Percentiles rank a stretch among this genome's conserved stretches.
Evolutionary conservation across 2,888 invertebrate species (phyloP).

Genomic region (Piscicola geometra): DNA sequence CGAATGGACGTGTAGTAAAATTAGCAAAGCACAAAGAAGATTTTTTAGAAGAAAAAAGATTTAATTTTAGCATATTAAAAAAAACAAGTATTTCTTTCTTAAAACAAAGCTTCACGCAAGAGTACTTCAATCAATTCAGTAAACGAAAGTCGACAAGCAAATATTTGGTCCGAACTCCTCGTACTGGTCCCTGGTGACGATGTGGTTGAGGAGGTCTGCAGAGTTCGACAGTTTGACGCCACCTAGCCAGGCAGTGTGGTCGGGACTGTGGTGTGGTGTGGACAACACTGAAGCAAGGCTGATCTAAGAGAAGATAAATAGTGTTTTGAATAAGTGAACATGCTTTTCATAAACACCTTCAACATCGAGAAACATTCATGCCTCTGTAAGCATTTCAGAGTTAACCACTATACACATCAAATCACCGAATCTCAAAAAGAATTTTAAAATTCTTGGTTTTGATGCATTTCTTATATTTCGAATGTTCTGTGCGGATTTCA

Average conservation of each 20-base stretch:
- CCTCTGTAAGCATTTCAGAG: neutral
- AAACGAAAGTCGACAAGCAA: constrained; percentile 47
- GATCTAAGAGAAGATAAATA: no score
- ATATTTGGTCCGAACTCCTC: constrained; percentile 74
- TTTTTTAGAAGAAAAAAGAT: no score
- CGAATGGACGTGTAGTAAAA: no score
- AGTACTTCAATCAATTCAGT: constrained; percentile 33
- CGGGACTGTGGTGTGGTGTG: constrained; percentile 63
- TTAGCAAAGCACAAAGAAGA: no score
- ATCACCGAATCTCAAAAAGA: neutral
- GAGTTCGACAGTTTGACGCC: constrained; percentile 72
- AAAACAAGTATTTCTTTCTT: constrained; percentile 5
- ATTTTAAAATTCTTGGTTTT: no score
- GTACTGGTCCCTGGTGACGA: constrained; percentile 78
- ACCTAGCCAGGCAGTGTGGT: constrained; percentile 82
- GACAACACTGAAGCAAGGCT: constrained; percentile 13
- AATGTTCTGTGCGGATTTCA: no score
- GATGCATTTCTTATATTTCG: no score
- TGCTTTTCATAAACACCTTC: neutral
- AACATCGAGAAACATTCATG: neutral
- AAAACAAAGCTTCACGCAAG: neutral
- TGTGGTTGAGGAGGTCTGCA: constrained; percentile 62
- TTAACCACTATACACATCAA: neutral
- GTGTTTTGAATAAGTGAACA: constrained; percentile 7
- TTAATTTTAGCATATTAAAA: no score